Evolutionary conservation across 2,797 vertebrate genomes (phyloP).

Genomic region (Neopelma chrysocephalum): DNA sequence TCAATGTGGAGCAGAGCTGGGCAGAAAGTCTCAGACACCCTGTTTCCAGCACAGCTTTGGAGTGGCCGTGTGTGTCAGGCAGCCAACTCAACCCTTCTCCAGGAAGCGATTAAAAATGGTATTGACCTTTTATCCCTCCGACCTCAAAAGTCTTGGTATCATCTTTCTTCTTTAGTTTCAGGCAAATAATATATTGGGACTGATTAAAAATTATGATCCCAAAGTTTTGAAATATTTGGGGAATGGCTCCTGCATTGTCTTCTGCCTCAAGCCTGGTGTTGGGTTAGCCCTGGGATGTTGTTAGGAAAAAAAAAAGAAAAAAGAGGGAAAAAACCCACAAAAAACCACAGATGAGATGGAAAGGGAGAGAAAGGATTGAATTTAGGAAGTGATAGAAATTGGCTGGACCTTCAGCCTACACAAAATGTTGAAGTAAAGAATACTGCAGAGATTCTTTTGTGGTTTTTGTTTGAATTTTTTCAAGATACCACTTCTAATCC

Average conservation of each 20-base stretch:
- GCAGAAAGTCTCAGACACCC: not conserved
- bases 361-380: not conserved
- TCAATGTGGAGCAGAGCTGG: not conserved
- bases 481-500: not conserved
- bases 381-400: not conserved
- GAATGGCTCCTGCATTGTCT: not conserved
- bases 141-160: not conserved
- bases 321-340: not conserved
- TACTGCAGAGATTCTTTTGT: fast-evolving
- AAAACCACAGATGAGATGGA: not conserved
- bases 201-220: not conserved
- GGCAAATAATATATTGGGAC: not conserved
- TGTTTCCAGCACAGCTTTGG: not conserved
- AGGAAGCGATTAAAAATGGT: not conserved
- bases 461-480: fast-evolving
- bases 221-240: not conserved
- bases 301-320: not conserved
- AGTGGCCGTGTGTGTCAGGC: not conserved
- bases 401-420: not conserved
- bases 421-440: not conserved
- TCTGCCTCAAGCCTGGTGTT: not conserved
- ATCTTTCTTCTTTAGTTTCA: not conserved
- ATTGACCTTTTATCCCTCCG: not conserved
- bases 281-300: not conserved
- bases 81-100: not conserved